Evolutionary conservation across 2,888 invertebrate genomes (phyloP).

Genomic region (Eristalinus sepulchralis): DNA sequence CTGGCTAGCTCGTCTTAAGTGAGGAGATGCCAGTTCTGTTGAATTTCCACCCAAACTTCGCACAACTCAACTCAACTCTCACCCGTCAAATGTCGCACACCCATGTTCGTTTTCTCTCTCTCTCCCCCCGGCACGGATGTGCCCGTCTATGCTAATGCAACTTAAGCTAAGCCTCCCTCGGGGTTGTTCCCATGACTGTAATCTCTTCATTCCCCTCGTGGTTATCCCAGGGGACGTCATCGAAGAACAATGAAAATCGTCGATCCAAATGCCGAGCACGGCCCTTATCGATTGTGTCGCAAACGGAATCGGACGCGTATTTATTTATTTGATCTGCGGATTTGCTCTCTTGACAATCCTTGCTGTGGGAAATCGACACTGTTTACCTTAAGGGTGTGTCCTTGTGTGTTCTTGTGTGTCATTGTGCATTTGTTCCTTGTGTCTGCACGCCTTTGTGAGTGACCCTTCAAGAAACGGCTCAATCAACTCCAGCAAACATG

Average conservation of each 20-base stretch:
- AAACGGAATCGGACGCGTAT: conserved; percentile 40
- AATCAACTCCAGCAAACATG: conserved; percentile 12
- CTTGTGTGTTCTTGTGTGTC: no score
- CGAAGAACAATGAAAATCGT: conserved; percentile 8
- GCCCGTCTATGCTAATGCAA: conserved; percentile 30
- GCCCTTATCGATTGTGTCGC: conserved; percentile 43
- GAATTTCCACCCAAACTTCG: neutral
- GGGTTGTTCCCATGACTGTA: conserved; percentile 46
- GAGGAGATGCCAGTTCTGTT: no score
- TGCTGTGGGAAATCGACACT: conserved; percentile 54
- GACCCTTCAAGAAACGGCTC: conserved; percentile 13
- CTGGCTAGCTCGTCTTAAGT: neutral
- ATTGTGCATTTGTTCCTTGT: neutral
- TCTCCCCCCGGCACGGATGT: conserved; percentile 5
- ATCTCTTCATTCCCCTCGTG: conserved; percentile 46
- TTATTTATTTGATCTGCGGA: conserved; percentile 65
- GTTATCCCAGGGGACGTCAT: conserved; percentile 44
- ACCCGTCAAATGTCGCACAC: neutral
- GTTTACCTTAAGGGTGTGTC: conserved; percentile 62
- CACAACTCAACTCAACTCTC: neutral
- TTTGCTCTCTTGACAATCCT: conserved; percentile 45
- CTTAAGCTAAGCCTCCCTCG: conserved; percentile 38
- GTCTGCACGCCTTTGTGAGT: no score
- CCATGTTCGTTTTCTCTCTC: neutral
- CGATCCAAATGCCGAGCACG: conserved; percentile 25